Base-by-base conservation (phyloP, 2,888 invertebrate genomes). In the Acleris emargana region DNA sequence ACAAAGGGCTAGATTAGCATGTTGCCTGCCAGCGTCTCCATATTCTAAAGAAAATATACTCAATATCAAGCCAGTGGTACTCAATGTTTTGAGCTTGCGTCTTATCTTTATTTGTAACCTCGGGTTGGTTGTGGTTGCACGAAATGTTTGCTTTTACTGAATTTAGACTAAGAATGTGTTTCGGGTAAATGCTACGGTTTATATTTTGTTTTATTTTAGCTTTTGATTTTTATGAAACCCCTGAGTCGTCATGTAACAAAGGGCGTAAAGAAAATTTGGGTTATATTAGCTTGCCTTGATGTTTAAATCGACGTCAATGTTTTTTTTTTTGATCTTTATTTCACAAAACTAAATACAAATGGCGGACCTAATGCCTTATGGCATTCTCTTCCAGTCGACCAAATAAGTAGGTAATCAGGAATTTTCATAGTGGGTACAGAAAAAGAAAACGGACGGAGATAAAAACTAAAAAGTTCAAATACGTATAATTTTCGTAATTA, bases 1-100 rank as follows among this genome's bases (percentile, higher is more conserved):
- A 43, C 57, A 57, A 45, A 45, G n/a, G 17, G 25, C 25, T 45
- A 45, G 57, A 57, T 45, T 57, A 45, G 3, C 38, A 38, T 38
- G 38, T 38, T 38, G 13, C 13, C 38, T 38, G 38, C 13, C 38
- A 38, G 38, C 11, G 38, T 11, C 38, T 38, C 38, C 38, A 38
- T 38, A 2, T 13, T 13, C 38, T 38, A 13, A 9, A 38, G 13
- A 13, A 38, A 38, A 13, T 38, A 11, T 2, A 38, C 38, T 9
- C 13, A 13, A 38, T 5, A 38, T 38, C 13, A 3, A 13, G 38
- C 13, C 3, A 4, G 1, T 13, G 38, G 38, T 3, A 38, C 38
- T 38, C 11, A 38, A 38, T 11, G 13, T 38, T 38, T 38, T 13
- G 5, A 25, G 55, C n/a, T 45, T 5, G 25, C 45, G 22, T 54